A percentile compares a stretch with the other conserved stretches of the same genome.
Conservation (phyloP, 2,888 invertebrate genomes). For the Thymelicus sylvestris region DNA sequence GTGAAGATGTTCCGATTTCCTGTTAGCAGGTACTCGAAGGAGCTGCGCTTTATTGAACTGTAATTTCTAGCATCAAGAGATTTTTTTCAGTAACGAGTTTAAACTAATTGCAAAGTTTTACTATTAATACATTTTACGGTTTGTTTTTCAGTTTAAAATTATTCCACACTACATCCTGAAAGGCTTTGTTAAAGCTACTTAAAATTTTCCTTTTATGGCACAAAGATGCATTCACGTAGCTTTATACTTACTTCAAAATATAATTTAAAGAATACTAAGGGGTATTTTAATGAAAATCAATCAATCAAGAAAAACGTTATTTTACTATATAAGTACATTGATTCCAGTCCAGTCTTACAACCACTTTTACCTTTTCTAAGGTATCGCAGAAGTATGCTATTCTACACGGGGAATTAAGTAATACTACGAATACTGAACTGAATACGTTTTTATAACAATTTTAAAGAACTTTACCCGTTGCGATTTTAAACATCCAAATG, state of each 20-base stretch:
- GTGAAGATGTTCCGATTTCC: constrained; percentile 49
- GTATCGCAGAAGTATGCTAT: background rate
- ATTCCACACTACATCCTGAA: constrained; percentile 9
- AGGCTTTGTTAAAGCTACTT: constrained; percentile 12
- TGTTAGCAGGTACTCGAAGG: constrained; percentile 7
- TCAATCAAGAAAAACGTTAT: background rate
- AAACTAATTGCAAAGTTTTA: background rate
- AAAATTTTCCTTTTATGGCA: constrained; percentile 14
- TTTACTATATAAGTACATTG: no score
- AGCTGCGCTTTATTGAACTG: background rate
- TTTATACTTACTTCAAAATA: constrained; percentile 2
- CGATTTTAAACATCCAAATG: no score
- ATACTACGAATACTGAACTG: no score
- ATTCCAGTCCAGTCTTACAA: no score
- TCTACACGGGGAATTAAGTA: no score
- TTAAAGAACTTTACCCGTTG: no score
- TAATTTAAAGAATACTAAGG: constrained; percentile 7
- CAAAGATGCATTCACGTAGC: constrained; percentile 14
- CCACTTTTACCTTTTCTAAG: no score
- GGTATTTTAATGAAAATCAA: background rate
- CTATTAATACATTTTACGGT: background rate
- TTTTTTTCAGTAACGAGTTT: background rate
- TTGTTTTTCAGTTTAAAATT: background rate
- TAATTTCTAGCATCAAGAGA: background rate
- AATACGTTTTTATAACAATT: no score